phyloP scores from a whole-genome alignment of 2,113 vertebrate species.

The Platichthys flesus region DNA sequence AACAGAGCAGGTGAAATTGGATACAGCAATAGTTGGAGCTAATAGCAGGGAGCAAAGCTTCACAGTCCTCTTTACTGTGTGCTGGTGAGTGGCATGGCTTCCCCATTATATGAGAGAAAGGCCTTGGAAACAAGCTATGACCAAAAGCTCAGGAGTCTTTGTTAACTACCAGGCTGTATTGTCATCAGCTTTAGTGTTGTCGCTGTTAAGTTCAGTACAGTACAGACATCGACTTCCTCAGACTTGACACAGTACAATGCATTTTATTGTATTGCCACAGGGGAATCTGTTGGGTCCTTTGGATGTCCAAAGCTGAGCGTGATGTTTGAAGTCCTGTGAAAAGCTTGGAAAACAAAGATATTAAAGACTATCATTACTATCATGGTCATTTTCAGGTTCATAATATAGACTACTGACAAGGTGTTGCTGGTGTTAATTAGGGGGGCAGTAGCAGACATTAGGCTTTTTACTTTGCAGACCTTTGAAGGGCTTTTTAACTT shows the following conservation, averaged over 20 bases:
- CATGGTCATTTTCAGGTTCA: too few relatives aligned
- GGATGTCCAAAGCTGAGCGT: too few relatives aligned
- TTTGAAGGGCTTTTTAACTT: too few relatives aligned
- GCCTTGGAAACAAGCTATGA: conserved; percentile 10
- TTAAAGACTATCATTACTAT: too few relatives aligned
- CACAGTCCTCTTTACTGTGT: conserved; percentile 3
- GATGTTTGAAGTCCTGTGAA: too few relatives aligned
- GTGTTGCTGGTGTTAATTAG: too few relatives aligned
- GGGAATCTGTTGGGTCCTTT: too few relatives aligned
- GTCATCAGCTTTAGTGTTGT: background rate
- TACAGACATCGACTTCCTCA: background rate
- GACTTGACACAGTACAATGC: too few relatives aligned
- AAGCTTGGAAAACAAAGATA: too few relatives aligned
- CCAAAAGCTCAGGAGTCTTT: background rate
- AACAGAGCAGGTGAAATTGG: conserved; percentile 13
- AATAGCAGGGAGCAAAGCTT: conserved; percentile 16
- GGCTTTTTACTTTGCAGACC: too few relatives aligned
- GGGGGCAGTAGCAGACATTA: too few relatives aligned
- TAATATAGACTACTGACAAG: too few relatives aligned
- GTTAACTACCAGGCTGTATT: conserved; percentile 5
- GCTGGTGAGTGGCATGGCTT: background rate
- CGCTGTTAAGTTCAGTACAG: background rate
- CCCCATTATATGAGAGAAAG: background rate
- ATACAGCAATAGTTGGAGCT: conserved; percentile 5
- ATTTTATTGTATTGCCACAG: background rate